Conservation (phyloP, 2,113 vertebrate genomes). For the Calidris pugnax region DNA sequence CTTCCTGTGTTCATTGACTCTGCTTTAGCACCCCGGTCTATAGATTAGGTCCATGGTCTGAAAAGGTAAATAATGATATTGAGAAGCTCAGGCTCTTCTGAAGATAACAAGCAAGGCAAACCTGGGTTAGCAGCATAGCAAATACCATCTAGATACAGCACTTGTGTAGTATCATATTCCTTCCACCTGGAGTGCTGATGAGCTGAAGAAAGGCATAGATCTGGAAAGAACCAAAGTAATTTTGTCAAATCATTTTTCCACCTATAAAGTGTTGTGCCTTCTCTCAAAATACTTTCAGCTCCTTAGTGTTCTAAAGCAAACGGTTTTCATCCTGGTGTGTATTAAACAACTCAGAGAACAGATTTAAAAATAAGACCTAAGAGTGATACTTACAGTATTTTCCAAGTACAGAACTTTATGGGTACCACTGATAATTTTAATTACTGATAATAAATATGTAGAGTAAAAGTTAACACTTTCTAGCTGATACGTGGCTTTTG, state of each 20-base stretch:
- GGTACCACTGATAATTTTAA: not conserved
- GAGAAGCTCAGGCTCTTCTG: not conserved
- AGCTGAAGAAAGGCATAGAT: not conserved
- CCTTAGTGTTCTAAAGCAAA: not conserved
- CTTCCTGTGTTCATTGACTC: not conserved
- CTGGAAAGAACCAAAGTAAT: not conserved
- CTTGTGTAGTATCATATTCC: not conserved
- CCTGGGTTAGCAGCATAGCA: not conserved
- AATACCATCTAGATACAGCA: not conserved
- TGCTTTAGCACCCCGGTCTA: not conserved
- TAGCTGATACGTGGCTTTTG: not conserved
- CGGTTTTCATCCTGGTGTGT: not conserved
- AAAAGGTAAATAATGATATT: not conserved
- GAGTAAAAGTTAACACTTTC: not conserved
- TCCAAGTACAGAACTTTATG: not conserved
- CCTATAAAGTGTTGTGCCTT: fast-evolving
- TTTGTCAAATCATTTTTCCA: not conserved
- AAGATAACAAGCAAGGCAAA: not conserved
- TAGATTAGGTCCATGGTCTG: not conserved
- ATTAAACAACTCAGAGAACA: not conserved
- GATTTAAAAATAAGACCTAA: not conserved
- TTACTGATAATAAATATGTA: not conserved
- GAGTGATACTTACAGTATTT: not conserved
- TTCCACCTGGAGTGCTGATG: not conserved
- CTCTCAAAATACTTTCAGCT: not conserved